Conservation (phyloP, 2,888 invertebrate genomes). For the Spatulosminthurus flaviceps region DNA sequence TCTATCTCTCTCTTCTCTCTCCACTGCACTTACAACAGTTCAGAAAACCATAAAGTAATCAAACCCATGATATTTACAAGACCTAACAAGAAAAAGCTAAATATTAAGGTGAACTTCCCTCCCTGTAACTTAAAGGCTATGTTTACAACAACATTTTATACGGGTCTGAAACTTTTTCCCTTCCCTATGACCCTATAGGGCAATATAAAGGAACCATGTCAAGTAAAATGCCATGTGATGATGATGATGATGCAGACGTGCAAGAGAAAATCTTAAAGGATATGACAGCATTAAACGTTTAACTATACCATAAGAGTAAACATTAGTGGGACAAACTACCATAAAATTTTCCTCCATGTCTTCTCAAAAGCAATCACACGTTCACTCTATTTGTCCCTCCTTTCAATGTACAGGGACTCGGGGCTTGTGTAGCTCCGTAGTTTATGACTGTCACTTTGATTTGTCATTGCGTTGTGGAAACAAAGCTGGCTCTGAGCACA, state of each 20-base stretch:
- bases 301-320: constrained; percentile 5
- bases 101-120: not conserved
- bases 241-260: not conserved
- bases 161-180: too few relatives aligned
- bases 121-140: not conserved
- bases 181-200: too few relatives aligned
- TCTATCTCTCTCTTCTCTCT: constrained; percentile 25
- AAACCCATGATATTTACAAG: constrained; percentile 47
- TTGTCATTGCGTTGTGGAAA: not conserved
- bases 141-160: too few relatives aligned
- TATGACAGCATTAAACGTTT: not conserved
- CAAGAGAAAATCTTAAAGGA: not conserved
- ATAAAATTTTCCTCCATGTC: constrained; percentile 32
- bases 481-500: not conserved
- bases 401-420: not conserved
- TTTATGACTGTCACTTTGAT: constrained; percentile 8
- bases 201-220: too few relatives aligned
- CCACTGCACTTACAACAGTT: constrained; percentile 39
- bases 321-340: constrained; percentile 28
- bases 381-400: constrained; percentile 26
- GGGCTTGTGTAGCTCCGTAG: not conserved
- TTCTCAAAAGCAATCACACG: constrained; percentile 33
- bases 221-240: too few relatives aligned
- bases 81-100: constrained; percentile 6
- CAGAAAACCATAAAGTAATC: constrained; percentile 50